Evolutionary conservation across 2,888 invertebrate species (phyloP), one percentile per base, ranked within the genome.

Genomic region (Ormia ochracea): DNA sequence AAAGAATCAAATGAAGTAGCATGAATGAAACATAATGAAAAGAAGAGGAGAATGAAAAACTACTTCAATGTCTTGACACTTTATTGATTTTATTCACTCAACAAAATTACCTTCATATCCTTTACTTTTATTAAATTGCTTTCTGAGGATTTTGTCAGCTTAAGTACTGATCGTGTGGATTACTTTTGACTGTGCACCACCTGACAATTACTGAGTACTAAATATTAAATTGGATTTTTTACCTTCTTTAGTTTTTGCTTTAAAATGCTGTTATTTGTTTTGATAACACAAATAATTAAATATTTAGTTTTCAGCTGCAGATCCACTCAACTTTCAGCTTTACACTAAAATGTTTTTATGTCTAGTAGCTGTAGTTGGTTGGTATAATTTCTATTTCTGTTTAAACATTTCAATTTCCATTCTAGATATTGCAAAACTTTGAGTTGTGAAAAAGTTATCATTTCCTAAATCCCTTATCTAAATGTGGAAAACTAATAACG

Each of bases 31-130:
- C 10, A 54, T 10, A 50, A 59, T 19, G 7, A 38, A 4, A 36
- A 43, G 12, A 3, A 12, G 7, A 61, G 21, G 19, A 4, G 12
- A 10, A 50, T 6, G 23, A 23, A 75, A 79, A 80, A 72, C 45
- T 36, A 75, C 65, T 78, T 76, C 59, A 61, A 56, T 65, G 70
- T 72, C 52, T 66, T 54, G 70, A 59, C 69, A 75, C 76, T 76
- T 72, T 70, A 76, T 80, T 72, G 70, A 26, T 59, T 61, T 76
- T 80, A 80, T 70, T 76, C 72, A 61, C 79, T 72, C 19, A 70
- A 54, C 23, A 45, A 61, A 76, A 80, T 76, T 72, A 72, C 70
- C 76, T 59, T 45, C 19, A 72, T 36, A 50, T 72, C 26, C 54
- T 48, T 66, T 54, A 14, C 28, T 38, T 48, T 31, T 54, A 58